Conservation (phyloP, 2,888 invertebrate genomes). For the Abscondita cerata region DNA sequence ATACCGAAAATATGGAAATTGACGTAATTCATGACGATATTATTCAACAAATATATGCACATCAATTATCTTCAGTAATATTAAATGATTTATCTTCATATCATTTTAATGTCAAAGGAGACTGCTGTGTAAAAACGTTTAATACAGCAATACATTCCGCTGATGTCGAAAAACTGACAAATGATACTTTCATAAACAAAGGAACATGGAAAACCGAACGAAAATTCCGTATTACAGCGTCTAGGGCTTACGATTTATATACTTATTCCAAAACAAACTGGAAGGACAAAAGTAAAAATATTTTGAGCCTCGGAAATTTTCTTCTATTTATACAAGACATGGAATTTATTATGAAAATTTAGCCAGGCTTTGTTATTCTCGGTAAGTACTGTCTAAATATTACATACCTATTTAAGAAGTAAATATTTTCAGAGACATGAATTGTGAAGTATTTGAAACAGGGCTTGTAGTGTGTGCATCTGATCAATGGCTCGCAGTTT, state of each 20-base stretch:
- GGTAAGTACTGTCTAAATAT: background rate
- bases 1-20: too few relatives aligned
- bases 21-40: too few relatives aligned
- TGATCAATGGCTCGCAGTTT: too few relatives aligned
- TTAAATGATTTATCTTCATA: too few relatives aligned
- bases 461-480: background rate
- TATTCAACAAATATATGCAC: too few relatives aligned
- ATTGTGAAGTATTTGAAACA: constrained; percentile 4
- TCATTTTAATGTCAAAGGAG: constrained; percentile 1
- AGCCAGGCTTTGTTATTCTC: constrained; percentile 1
- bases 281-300: constrained; percentile 1
- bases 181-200: too few relatives aligned
- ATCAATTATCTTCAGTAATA: too few relatives aligned
- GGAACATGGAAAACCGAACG: background rate
- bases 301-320: constrained; percentile 1
- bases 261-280: constrained; percentile 2
- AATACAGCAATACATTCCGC: background rate
- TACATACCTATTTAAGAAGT: constrained; percentile 4
- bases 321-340: constrained; percentile 1
- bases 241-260: constrained; percentile 1
- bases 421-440: constrained; percentile 1
- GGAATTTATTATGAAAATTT: constrained; percentile 4
- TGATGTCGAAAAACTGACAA: too few relatives aligned
- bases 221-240: constrained; percentile 2
- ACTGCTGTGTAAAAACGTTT: background rate